Base-by-base conservation (phyloP, 1,140 invertebrate species). In the Vollenhovia emeryi region DNA sequence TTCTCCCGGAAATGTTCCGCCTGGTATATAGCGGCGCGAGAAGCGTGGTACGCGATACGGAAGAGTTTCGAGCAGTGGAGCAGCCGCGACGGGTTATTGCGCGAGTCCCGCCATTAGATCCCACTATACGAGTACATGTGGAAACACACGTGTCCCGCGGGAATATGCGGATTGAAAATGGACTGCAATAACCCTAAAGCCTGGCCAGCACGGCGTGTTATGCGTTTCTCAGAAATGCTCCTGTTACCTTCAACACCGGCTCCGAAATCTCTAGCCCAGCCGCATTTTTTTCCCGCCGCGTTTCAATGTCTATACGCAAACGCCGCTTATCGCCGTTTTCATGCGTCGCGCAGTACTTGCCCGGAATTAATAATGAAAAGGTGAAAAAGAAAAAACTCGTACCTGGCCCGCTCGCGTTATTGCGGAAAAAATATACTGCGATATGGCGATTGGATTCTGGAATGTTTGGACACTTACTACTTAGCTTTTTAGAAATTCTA, bases 121-220 rank as follows among this genome's bases (percentile, higher is more conserved):
- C 68, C 62, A 33, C 71, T 68, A 59, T 79, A 69, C 48, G 76
- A 62, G 57, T 57, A 55, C 62, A 55, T 78, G 57, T 75, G 57
- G 55, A 55, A 57, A 66, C 21, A 45, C 48, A 88, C 69, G 75
- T 78, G 74, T 45, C 73, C 73, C 59, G 50, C 45, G 69, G 45
- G 76, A 75, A 52, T 27, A 43, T 59, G 68, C 43, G 88, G 66
- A 90, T 89, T 83, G 86, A 89, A 89, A 89, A 86, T 86, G 88
- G 73, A 87, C 82, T 71, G 88, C 78, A 84, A 90, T 86, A 87
- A 89, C 59, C 86, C 78, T 89, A 84, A 89, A 90, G 64, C 76
- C 59, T 33, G 55, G 36, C 30, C 43, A 36, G 48, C 33, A 33
- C 24, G 24, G 57, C 59, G 57, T 73, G 73, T 87, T 88, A 79